Base-by-base conservation (phyloP, 2,888 invertebrate species). In the Lithophane leautieri region DNA sequence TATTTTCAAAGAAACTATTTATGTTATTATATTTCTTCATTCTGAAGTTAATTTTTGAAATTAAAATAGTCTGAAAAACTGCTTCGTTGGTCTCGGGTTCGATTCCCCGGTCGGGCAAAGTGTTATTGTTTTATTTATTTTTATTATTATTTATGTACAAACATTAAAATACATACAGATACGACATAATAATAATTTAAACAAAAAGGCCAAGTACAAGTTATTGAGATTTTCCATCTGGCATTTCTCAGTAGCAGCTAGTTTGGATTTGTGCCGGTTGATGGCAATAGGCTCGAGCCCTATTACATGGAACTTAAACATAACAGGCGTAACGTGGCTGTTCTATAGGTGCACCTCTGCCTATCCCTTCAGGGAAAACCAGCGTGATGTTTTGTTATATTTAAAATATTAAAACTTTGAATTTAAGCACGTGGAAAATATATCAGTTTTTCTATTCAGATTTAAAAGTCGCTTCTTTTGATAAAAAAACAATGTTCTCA, bases 401-500 rank as follows among this genome's bases (percentile, higher is more conserved):
- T 12, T 6, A n/a, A 56, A 56, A 25, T 6, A 25, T 25, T 56
- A 25, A 54, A 25, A 54, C 54, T n/a, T 54, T 54, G n/a, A 56
- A 56, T 14, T 25, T 25, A 14, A 56, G 7, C 56, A 25, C 14
- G 25, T 54, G 7, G 14, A 54, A 56, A 56, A 25, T 25, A 7
- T 25, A 52, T 9, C 52, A 9, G 52, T 19, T 52, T 9, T 50
- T 52, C 22, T 50, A 9, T 52, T 52, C 4, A 52, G 11, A 52
- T 54, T 54, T 54, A 54, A n/a, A 54, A n/a, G 1, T 54, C 54
- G 11, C 3, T 56, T 56, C 25, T 56, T 56, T 56, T 56, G 14
- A 2, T 14, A 58, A 9, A 9, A 58, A 34, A 58, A 4, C 11
- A 50, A 42, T 11, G 4, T 25, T 8, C 68, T 76, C 14, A 98